These are phyloP conservation scores for Trididemnum nubilum DNA, from an alignment of 23 tunicate species.

Conservation along the genomic window DNA sequence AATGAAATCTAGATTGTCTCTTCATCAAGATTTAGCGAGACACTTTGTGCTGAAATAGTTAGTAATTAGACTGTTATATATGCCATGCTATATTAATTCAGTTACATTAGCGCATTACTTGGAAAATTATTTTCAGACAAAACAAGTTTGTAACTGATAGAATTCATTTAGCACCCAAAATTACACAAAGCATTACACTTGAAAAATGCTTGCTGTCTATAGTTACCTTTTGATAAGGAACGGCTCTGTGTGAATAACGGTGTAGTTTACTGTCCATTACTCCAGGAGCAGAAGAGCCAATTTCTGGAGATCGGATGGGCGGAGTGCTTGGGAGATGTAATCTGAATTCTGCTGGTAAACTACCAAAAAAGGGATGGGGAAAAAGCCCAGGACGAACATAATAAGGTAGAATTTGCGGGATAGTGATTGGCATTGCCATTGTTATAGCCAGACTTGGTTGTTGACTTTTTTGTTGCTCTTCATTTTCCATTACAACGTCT, in stretches of 20 bases:
- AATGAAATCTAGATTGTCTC: no score
- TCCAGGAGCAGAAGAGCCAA: conserved; percentile 55
- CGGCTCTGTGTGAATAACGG: conserved; percentile 51
- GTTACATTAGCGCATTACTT: no score
- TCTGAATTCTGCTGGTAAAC: conserved; percentile 57
- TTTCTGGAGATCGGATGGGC: conserved; percentile 22
- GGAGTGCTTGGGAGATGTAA: conserved; percentile 41
- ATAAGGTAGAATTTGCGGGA: conserved; percentile 33
- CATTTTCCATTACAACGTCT: conserved; percentile 30
- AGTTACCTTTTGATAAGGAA: conserved; percentile 67
- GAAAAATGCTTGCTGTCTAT: no score
- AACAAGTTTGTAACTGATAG: no score
- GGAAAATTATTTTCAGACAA: no score
- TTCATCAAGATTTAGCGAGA: no score
- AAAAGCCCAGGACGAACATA: conserved; percentile 33
- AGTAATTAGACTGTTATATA: no score
- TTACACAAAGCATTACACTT: no score
- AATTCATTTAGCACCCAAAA: no score
- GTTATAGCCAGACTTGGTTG: background rate
- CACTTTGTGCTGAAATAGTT: no score
- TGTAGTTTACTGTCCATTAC: conserved; percentile 57
- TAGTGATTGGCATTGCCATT: conserved; percentile 28
- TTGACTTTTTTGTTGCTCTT: conserved; percentile 11
- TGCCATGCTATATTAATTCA: no score
- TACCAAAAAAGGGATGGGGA: conserved; percentile 29